phyloP scores from a whole-genome alignment of 2,113 vertebrate genomes.

The Cochlearius cochlearius region DNA sequence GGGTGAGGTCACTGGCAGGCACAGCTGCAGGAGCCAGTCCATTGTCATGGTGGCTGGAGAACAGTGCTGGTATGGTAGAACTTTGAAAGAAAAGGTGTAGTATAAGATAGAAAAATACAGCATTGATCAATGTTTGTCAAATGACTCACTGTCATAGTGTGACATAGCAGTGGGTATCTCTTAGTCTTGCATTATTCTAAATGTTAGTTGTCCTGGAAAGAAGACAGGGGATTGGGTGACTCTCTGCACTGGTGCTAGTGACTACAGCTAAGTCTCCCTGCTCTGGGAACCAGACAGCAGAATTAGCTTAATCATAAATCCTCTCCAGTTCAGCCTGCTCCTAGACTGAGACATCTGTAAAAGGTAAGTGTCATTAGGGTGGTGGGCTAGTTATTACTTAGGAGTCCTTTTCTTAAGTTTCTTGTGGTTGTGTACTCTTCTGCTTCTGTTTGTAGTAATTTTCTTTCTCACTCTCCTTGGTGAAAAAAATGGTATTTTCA shows the following conservation, averaged over 20 bases:
- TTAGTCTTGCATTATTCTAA: background rate
- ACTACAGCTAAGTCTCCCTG: background rate
- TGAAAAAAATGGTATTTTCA: background rate
- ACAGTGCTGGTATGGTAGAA: background rate
- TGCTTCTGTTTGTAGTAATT: background rate
- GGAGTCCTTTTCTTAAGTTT: background rate
- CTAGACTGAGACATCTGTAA: background rate
- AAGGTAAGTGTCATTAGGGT: background rate
- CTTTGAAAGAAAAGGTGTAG: background rate
- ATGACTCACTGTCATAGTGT: background rate
- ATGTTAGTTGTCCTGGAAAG: background rate
- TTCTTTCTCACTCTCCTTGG: background rate
- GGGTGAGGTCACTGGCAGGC: fast-evolving
- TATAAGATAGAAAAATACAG: background rate
- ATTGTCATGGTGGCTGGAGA: background rate
- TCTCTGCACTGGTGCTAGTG: background rate
- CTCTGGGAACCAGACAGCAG: background rate
- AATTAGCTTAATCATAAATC: background rate
- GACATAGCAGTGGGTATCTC: background rate
- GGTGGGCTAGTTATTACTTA: background rate
- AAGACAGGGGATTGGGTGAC: background rate
- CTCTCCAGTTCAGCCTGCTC: background rate
- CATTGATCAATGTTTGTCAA: background rate
- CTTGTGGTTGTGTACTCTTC: background rate
- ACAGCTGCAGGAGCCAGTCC: background rate